Evolutionary conservation across 2,113 vertebrate genomes (phyloP).

Genomic region (Seriola quinqueradiata): DNA sequence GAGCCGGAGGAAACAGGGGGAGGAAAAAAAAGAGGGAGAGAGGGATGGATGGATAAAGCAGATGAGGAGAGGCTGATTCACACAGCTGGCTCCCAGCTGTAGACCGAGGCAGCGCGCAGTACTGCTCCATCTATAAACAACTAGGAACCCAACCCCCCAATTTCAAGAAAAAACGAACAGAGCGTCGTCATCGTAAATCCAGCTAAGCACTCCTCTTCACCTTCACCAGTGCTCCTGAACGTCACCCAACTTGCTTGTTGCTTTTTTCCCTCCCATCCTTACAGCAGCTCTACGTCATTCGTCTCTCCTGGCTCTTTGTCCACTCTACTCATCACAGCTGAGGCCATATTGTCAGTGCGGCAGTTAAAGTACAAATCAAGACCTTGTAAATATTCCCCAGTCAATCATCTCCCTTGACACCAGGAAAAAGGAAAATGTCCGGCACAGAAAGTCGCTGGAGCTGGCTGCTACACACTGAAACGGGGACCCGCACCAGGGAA

Average conservation of each 20-base stretch:
- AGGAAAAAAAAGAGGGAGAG: conserved; percentile 41
- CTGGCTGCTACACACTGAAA: conserved; percentile 25
- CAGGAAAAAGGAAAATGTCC: conserved; percentile 21
- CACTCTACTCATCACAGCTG: background rate
- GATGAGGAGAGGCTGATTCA: conserved; percentile 81
- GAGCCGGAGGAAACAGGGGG: conserved; percentile 54
- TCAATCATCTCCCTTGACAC: conserved; percentile 31
- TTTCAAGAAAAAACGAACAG: conserved; percentile 47
- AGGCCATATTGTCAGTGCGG: background rate
- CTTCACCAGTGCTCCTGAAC: conserved; percentile 39
- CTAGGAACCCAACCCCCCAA: conserved; percentile 70
- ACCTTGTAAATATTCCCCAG: conserved; percentile 15
- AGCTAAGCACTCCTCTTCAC: conserved; percentile 44
- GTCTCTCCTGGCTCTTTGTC: conserved; percentile 2
- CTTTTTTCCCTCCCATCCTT: conserved; percentile 19
- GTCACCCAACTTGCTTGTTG: conserved; percentile 21
- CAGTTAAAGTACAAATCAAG: conserved; percentile 34
- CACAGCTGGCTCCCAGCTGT: conserved; percentile 92
- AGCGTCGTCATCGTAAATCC: conserved; percentile 63
- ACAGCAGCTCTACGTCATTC: background rate
- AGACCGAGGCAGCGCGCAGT: conserved; percentile 54
- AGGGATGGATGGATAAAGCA: conserved; percentile 76
- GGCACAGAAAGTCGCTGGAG: background rate
- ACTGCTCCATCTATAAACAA: conserved; percentile 76
- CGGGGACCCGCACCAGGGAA: conserved; percentile 37